Evolutionary conservation across 2,113 vertebrate species (phyloP), one percentile per base, ranked within the genome.

Genomic region (Zosterops pallidus): DNA sequence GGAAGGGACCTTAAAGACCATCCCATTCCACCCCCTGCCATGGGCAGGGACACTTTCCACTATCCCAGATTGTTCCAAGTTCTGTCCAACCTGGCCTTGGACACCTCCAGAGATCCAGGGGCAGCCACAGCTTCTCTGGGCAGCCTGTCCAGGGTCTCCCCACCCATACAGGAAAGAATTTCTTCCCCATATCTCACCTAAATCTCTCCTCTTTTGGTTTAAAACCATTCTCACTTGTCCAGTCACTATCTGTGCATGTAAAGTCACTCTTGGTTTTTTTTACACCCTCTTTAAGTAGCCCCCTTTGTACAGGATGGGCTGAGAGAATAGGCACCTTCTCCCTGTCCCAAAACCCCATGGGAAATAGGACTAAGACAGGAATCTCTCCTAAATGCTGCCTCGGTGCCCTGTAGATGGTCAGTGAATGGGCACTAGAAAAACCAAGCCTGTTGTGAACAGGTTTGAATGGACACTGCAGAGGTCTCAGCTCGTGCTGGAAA

Each of bases 61-160:
- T 1, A 3, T 4, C 12, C 35, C 35, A 56, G 42, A 10, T 0
- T 63, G 12, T 1, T 83, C 79, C 63, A 69, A 76, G 25, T 14
- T 41, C 14, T 0, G 0, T 55, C 41, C 56, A 77, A 0, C 31
- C 22, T 50, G 19, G 9, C 53, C 20, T 77, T 49, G 18, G 19
- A 37, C 64, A 24, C 31, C 49, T 16, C 18, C 56, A 77, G 26
- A 35, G 31, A 44, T 63, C 4, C 44, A 59, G 49, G 35, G 18
- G 12, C 41, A 76, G 41, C 55, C 62, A 11, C 70, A 68, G 47
- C 39, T 68, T 60, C n/a, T 60, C 39, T 75, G n/a, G 53, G 21
- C 4, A 60, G 0, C 23, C n/a, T 69, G 29, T 26, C 41, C 41
- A 28, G 29, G 4, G 1, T 1, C 41, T 83, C 5, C 0, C 5